Evolutionary conservation across 2,888 invertebrate species (phyloP).

Genomic region (Drosophila barbarae): DNA sequence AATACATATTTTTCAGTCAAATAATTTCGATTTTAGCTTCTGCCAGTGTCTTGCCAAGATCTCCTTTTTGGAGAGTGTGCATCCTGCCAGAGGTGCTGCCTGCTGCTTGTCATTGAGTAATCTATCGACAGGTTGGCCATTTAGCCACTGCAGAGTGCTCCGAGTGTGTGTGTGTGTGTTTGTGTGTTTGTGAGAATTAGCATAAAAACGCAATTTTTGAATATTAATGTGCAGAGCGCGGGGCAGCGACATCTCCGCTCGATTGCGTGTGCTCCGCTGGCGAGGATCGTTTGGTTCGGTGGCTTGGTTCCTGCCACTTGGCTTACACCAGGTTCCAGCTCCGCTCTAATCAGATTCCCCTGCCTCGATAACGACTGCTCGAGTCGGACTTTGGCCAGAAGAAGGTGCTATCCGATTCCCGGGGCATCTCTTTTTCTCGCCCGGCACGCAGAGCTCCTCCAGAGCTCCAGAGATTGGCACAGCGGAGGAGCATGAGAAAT

Average conservation of each 20-base stretch:
- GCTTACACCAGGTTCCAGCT: slow-evolving; percentile 50
- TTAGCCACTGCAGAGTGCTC: slow-evolving; percentile 35
- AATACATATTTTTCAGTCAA: no score
- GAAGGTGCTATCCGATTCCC: slow-evolving; percentile 41
- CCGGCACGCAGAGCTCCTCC: slow-evolving; percentile 30
- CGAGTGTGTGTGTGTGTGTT: background rate
- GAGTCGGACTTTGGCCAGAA: slow-evolving; percentile 33
- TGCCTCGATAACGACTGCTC: slow-evolving; percentile 63
- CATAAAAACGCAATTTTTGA: slow-evolving; percentile 80
- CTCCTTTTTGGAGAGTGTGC: slow-evolving; percentile 24
- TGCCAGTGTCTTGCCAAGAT: slow-evolving; percentile 6
- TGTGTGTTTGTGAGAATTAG: slow-evolving; percentile 71
- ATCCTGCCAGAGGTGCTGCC: slow-evolving; percentile 15
- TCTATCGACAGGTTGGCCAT: slow-evolving; percentile 76
- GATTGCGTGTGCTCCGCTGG: slow-evolving; percentile 56
- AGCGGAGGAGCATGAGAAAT: slow-evolving; percentile 63
- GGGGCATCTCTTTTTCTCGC: slow-evolving; percentile 52
- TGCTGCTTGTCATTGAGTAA: slow-evolving; percentile 73
- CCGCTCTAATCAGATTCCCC: slow-evolving; percentile 74
- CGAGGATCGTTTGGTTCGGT: slow-evolving; percentile 27
- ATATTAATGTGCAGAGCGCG: slow-evolving; percentile 73
- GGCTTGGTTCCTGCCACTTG: slow-evolving; percentile 57
- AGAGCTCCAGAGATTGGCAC: slow-evolving; percentile 30
- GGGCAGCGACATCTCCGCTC: slow-evolving; percentile 64
- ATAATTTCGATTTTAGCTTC: background rate